Base-by-base conservation (phyloP, 2,113 vertebrate species). In the Thamnophis sirtalis region DNA sequence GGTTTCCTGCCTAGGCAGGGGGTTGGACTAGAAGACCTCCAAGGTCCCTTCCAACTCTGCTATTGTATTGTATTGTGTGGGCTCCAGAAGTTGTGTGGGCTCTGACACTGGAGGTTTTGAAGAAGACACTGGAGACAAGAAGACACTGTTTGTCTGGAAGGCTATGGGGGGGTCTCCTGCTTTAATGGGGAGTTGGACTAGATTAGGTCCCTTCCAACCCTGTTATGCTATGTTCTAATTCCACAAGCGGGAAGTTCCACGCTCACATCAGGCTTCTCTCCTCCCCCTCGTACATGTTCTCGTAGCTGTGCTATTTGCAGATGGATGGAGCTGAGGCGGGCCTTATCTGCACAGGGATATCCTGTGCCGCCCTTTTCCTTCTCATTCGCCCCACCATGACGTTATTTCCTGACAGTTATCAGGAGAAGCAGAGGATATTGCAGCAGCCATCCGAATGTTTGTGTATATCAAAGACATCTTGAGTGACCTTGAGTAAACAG, bases 391-490 rank as follows among this genome's bases (percentile, higher is more conserved):
- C 91, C 8, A 0, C 43, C 15, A 87, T 86, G 89, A 92, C 60
- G 50, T 87, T 93, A 87, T 95, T 91, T 95, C 95, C 95, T 94
- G 93, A 90, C 9, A 53, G 28, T 94, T 96, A 95, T 96, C 96
- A 87, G 93, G 0, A 3, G 93, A 93, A 94, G 89, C 89, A 87
- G 15, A 15, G 90, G 0, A 0, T 26, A 33, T 54, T 88, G 9
- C 22, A 49, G 87, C 7, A 54, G 10, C 28, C 50, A 4, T 9
- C 6, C 19, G 86, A 33, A 55, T 55, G 86, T 55, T 55, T 55
- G 4, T 22, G 38, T 43, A 55, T 4, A 2, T 28, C 49, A 51
- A 50, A 26, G 48, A 13, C 48, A 3, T 50, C 48, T 50, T 26
- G 21, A 33, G 19, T 56, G 87, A 33, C 17, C 50, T 26, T 56